A percentile compares a stretch with the other conserved stretches of the same genome.
These are phyloP conservation scores for Calycopis cecrops DNA, from an alignment of 1,140 invertebrate genomes.

Conservation along the genomic window DNA sequence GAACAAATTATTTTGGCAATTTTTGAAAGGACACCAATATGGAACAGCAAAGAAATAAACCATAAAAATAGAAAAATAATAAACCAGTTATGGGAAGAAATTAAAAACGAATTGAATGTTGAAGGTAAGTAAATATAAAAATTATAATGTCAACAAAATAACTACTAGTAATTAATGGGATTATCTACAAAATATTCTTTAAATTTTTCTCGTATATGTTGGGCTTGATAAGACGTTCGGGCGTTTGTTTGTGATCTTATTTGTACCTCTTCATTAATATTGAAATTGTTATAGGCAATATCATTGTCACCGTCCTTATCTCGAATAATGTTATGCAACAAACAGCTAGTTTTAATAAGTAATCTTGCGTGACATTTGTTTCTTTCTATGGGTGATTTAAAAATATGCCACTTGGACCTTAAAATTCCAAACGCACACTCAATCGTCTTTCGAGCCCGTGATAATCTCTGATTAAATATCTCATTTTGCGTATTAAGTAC, in stretches of 20 bases:
- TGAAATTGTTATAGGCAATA: conserved; percentile 14
- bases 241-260: conserved; percentile 13
- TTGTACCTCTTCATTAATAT: conserved; percentile 15
- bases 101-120: conserved; percentile 19
- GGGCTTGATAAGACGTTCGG: conserved; percentile 16
- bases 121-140: conserved; percentile 21
- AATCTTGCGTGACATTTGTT: conserved; percentile 9
- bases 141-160: conserved; percentile 13
- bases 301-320: conserved; percentile 19
- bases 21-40: conserved; percentile 24
- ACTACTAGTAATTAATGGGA: conserved; percentile 17
- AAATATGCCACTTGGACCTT: conserved; percentile 23
- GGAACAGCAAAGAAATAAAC: conserved; percentile 23
- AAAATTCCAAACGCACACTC: conserved; percentile 23
- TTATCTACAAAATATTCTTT: conserved; percentile 16
- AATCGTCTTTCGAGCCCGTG: no score
- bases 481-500: conserved; percentile 24
- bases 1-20: no score
- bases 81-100: conserved; percentile 13
- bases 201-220: conserved; percentile 16
- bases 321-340: conserved; percentile 15
- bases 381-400: conserved; percentile 11
- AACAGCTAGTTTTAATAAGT: conserved; percentile 11
- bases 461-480: conserved; percentile 25
- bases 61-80: conserved; percentile 15